phyloP scores from a whole-genome alignment of 2,113 vertebrate species.

The Phrynocephalus versicolor region DNA sequence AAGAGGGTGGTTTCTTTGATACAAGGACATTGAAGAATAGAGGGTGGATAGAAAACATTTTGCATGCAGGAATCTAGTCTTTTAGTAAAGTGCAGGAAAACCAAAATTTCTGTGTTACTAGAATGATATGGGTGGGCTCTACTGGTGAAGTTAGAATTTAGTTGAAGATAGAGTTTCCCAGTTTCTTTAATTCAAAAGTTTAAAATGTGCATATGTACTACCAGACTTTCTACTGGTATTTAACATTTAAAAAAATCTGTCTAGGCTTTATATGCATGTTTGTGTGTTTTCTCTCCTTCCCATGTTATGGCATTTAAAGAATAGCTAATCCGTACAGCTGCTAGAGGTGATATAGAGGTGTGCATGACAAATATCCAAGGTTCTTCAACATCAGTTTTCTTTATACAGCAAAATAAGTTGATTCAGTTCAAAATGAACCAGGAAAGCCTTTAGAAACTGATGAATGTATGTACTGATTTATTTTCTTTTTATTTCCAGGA shows the following conservation, averaged over 20 bases:
- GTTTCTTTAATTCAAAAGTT: background rate
- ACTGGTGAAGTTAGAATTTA: background rate
- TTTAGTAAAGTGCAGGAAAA: background rate
- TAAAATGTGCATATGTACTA: background rate
- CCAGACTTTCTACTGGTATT: background rate
- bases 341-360: background rate
- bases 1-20: background rate
- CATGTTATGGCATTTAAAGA: background rate
- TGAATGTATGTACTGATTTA: background rate
- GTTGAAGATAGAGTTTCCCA: background rate
- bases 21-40: background rate
- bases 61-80: background rate
- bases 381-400: background rate
- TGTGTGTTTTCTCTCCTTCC: background rate
- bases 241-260: background rate
- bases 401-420: background rate
- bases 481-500: constrained; percentile 66
- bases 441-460: background rate
- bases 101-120: background rate
- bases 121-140: background rate
- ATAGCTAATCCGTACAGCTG: background rate
- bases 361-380: background rate
- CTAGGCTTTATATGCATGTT: background rate
- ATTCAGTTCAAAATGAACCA: background rate
- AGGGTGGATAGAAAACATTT: background rate